Conservation (phyloP, 2,797 vertebrate genomes). For the Chiroxiphia lanceolata region DNA sequence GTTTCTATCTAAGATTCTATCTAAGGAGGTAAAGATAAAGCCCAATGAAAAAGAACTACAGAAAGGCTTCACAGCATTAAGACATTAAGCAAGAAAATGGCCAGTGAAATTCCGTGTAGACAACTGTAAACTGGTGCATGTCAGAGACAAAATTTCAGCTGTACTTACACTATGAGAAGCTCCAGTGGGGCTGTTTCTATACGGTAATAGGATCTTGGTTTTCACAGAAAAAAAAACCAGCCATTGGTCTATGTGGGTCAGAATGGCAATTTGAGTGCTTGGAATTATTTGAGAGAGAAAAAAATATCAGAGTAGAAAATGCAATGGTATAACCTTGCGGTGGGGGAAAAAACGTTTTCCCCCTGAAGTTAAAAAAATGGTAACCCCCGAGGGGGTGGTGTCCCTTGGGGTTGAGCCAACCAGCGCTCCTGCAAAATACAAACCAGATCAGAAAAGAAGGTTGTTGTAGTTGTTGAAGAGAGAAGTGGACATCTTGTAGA, state of each 20-base stretch:
- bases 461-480: no score
- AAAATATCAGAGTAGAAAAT: not conserved
- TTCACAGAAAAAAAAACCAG: not conserved
- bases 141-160: not conserved
- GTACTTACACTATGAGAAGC: not conserved
- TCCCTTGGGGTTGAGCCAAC: no score
- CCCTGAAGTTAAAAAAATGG: no score
- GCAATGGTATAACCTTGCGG: not conserved
- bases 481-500: no score
- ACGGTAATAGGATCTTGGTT: not conserved
- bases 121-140: not conserved
- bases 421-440: no score
- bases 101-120: not conserved
- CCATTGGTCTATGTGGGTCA: not conserved
- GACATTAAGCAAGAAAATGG: not conserved
- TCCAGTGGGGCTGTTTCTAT: not conserved
- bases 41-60: not conserved
- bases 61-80: not conserved
- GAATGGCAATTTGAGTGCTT: not conserved
- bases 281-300: not conserved
- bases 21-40: not conserved
- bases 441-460: no score
- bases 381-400: no score
- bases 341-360: no score
- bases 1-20: no score